These are phyloP conservation scores for Dunckerocampus dactyliophorus DNA, from an alignment of 2,113 vertebrate species.

Conservation along the genomic window DNA sequence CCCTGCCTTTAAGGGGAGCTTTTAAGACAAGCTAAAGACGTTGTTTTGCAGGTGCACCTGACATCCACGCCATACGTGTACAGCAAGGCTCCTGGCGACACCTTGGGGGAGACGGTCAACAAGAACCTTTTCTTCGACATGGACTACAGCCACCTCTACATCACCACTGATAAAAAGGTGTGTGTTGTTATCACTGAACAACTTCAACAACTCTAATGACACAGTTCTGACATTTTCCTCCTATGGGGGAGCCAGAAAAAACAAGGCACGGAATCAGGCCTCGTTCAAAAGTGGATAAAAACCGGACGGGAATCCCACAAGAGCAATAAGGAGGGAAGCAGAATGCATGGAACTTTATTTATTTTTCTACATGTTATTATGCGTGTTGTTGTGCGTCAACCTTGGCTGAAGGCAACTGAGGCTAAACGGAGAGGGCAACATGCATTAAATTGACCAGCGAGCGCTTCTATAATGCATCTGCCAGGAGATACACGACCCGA, in stretches of 20 bases:
- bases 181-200: conserved; percentile 5
- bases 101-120: conserved; percentile 79
- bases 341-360: not conserved
- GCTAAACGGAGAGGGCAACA: not conserved
- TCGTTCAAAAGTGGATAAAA: not conserved
- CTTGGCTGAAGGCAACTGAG: not conserved
- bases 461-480: not conserved
- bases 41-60: conserved; percentile 77
- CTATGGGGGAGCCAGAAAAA: not conserved
- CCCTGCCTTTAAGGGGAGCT: not conserved
- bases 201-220: not conserved
- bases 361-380: not conserved
- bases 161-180: conserved; percentile 90
- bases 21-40: not conserved
- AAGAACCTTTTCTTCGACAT: conserved; percentile 84
- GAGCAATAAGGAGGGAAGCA: too few relatives aligned
- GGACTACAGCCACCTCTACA: conserved; percentile 76
- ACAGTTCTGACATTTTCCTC: too few relatives aligned
- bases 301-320: too few relatives aligned
- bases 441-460: not conserved
- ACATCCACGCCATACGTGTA: conserved; percentile 64
- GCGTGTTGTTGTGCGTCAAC: not conserved
- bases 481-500: not conserved
- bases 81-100: conserved; percentile 66
- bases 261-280: not conserved